phyloP scores from a whole-genome alignment of 2,797 vertebrate genomes.

The Potorous gilbertii region DNA sequence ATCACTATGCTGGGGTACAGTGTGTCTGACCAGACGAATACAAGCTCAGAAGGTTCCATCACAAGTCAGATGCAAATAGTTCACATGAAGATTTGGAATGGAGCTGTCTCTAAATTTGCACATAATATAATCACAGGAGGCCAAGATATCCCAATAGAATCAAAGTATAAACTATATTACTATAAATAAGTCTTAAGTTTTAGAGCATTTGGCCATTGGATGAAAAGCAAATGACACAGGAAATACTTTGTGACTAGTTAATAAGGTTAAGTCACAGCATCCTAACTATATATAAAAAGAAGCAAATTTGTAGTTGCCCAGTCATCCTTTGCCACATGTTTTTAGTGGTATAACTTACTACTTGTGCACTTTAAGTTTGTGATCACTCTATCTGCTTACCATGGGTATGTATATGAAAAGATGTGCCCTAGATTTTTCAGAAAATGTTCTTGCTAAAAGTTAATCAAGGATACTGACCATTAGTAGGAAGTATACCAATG shows the following conservation, averaged over 20 bases:
- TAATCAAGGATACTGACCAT: neutral
- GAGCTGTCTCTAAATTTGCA: neutral
- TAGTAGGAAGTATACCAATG: neutral
- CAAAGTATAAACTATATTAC: neutral
- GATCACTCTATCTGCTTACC: neutral
- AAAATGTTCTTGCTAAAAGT: neutral
- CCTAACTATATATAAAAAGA: neutral
- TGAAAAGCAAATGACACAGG: neutral
- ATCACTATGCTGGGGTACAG: neutral
- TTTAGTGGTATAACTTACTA: too few species aligned
- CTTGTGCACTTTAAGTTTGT: neutral
- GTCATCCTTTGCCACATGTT: too few species aligned
- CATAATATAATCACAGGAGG: neutral
- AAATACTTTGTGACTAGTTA: neutral
- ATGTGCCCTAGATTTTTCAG: neutral
- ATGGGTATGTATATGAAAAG: neutral
- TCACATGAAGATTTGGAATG: neutral
- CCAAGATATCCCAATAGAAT: too few species aligned
- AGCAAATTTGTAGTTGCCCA: too few species aligned
- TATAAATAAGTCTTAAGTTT: neutral
- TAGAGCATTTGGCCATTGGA: neutral
- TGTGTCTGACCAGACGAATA: neutral
- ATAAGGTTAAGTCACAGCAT: neutral
- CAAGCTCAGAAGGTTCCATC: neutral
- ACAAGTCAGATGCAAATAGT: too few species aligned